Percentiles rank a stretch among this genome's conserved stretches.
Evolutionary conservation across 2,797 vertebrate species (phyloP).

Genomic region (Miichthys miiuy): DNA sequence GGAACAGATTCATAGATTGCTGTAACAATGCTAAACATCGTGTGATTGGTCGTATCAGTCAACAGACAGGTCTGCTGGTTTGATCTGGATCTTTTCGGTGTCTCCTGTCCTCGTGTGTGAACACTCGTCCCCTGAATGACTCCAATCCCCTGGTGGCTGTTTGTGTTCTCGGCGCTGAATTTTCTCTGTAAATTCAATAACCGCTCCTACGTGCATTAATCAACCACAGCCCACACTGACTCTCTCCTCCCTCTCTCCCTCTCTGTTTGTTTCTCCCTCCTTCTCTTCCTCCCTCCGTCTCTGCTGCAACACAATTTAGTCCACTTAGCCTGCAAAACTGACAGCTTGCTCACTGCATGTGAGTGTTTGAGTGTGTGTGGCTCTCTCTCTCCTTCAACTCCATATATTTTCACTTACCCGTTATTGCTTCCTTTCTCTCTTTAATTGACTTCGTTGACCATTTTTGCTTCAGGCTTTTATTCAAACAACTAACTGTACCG

Average conservation of each 20-base stretch:
- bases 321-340: conserved; percentile 46
- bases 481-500: conserved; percentile 6
- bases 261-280: not conserved
- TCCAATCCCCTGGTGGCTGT: conserved; percentile 45
- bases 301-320: conserved; percentile 53
- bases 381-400: conserved; percentile 5
- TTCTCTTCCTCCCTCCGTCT: not conserved
- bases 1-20: too few relatives aligned
- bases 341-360: conserved; percentile 42
- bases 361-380: not conserved
- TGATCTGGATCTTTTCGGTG: conserved; percentile 24
- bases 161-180: conserved; percentile 53
- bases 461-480: conserved; percentile 45
- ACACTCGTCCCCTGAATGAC: conserved; percentile 39
- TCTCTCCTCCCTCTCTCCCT: not conserved
- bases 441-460: conserved; percentile 41
- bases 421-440: conserved; percentile 41
- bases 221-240: conserved; percentile 45
- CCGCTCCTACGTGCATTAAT: conserved; percentile 58
- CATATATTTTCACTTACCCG: conserved; percentile 29
- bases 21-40: not conserved
- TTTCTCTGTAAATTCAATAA: conserved; percentile 71
- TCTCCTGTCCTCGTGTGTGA: conserved; percentile 38
- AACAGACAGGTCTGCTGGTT: conserved; percentile 8
- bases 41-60: too few relatives aligned